phyloP scores from a whole-genome alignment of 2,888 invertebrate genomes.

The Drosophila vallismaia region DNA sequence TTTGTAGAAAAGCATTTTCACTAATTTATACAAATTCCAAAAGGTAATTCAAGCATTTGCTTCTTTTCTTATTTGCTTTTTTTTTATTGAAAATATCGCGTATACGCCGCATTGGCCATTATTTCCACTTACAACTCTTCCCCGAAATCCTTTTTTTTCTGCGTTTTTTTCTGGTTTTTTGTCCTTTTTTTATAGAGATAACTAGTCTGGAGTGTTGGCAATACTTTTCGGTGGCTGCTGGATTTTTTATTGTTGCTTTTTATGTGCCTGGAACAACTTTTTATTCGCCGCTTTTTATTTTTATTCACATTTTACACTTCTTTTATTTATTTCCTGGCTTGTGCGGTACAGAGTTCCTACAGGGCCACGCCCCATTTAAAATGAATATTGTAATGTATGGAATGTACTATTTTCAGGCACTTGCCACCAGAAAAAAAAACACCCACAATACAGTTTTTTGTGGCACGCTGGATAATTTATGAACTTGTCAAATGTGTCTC shows the following conservation, averaged over 20 bases:
- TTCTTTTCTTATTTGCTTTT: neutral
- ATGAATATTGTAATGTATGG: too few relatives aligned
- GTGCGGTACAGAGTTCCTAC: too few relatives aligned
- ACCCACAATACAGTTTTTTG: neutral
- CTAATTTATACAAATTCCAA: neutral
- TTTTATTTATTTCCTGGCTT: too few relatives aligned
- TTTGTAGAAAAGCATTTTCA: neutral
- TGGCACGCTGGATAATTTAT: slow-evolving; percentile 41
- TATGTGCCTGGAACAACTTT: too few relatives aligned
- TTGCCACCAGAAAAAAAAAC: too few relatives aligned
- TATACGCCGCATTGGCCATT: slow-evolving; percentile 39
- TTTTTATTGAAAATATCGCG: slow-evolving; percentile 14
- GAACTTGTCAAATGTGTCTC: slow-evolving; percentile 53
- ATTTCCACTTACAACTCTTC: slow-evolving; percentile 36
- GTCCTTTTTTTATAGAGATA: neutral
- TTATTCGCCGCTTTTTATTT: too few relatives aligned
- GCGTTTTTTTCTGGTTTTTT: neutral
- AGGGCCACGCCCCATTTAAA: neutral
- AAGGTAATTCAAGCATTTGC: neutral
- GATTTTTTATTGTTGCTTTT: too few relatives aligned
- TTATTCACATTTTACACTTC: too few relatives aligned
- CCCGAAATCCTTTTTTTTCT: slow-evolving; percentile 8
- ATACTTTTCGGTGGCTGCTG: slow-evolving; percentile 24
- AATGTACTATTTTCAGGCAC: too few relatives aligned
- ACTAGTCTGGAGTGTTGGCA: slow-evolving; percentile 16